These are phyloP conservation scores for Tipula confusa DNA, from an alignment of 2,888 invertebrate species.

Conservation along the genomic window DNA sequence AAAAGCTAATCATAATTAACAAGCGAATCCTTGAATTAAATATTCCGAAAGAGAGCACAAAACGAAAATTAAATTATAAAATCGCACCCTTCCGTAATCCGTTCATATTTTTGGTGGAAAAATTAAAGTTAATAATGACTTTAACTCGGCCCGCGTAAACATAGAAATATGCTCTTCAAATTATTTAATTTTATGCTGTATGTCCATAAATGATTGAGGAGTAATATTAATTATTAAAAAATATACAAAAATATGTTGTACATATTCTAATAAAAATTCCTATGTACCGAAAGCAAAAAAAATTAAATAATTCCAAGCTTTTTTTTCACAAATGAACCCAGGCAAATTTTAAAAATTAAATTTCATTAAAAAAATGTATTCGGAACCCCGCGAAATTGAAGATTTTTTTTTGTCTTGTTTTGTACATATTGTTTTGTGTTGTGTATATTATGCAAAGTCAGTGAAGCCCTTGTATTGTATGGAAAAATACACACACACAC, in stretches of 20 bases:
- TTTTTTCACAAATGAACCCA: not conserved
- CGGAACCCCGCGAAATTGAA: not conserved
- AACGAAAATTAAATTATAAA: not conserved
- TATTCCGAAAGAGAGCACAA: not conserved
- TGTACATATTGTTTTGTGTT: not conserved
- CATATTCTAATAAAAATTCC: not conserved
- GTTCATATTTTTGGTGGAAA: not conserved
- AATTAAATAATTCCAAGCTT: too few relatives aligned
- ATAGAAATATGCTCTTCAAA: not conserved
- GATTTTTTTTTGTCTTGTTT: not conserved
- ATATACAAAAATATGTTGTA: not conserved
- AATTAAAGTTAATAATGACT: not conserved
- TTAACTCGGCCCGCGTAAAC: not conserved
- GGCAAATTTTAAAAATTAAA: constrained; percentile 9
- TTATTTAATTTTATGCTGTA: not conserved
- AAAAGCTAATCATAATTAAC: not conserved
- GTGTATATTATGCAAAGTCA: not conserved
- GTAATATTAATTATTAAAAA: not conserved
- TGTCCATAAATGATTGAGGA: constrained; percentile 12
- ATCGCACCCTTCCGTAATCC: not conserved
- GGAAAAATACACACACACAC: not conserved
- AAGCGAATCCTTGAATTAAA: not conserved
- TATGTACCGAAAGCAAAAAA: not conserved
- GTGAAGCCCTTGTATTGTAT: not conserved
- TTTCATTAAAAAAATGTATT: not conserved